These are phyloP conservation scores for Lampris megalopsis DNA, from an alignment of 2,113 vertebrate genomes.

Conservation along the genomic window DNA sequence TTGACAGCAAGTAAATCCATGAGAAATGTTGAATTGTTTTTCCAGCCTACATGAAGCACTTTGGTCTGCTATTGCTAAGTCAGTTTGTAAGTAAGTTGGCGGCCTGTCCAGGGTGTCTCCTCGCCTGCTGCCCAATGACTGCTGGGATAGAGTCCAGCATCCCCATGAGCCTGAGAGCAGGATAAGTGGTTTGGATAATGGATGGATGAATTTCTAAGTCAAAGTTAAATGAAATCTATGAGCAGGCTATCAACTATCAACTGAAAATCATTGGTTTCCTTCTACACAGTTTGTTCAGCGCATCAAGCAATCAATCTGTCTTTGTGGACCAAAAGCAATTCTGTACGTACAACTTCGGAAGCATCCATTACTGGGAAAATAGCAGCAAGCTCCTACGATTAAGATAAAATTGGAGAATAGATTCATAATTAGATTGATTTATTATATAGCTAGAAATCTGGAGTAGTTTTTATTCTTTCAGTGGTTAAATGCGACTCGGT, in stretches of 20 bases:
- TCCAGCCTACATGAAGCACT: no score
- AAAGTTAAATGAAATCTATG: background rate
- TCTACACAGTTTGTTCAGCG: background rate
- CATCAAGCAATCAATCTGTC: background rate
- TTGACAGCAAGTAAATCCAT: background rate
- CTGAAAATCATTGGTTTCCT: background rate
- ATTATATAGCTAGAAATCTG: background rate
- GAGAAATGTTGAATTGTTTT: background rate
- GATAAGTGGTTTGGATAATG: background rate
- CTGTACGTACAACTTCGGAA: background rate
- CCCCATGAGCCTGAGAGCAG: constrained; percentile 1
- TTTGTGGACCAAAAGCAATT: background rate
- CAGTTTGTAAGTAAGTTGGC: no score
- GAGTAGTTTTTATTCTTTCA: background rate
- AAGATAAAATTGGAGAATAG: background rate
- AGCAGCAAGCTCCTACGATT: background rate
- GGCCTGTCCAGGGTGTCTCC: no score
- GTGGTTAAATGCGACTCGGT: background rate
- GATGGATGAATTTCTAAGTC: background rate
- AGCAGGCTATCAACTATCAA: background rate
- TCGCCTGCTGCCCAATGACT: no score
- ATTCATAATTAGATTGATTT: background rate
- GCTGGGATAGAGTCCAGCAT: no score
- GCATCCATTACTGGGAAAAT: background rate
- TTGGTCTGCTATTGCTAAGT: no score